Percentiles rank a stretch among this genome's conserved stretches.
These are phyloP conservation scores for Hydractinia echinata DNA, from an alignment of 30 jellyfish, hydroid and myxozoan species.

Conservation along the genomic window DNA sequence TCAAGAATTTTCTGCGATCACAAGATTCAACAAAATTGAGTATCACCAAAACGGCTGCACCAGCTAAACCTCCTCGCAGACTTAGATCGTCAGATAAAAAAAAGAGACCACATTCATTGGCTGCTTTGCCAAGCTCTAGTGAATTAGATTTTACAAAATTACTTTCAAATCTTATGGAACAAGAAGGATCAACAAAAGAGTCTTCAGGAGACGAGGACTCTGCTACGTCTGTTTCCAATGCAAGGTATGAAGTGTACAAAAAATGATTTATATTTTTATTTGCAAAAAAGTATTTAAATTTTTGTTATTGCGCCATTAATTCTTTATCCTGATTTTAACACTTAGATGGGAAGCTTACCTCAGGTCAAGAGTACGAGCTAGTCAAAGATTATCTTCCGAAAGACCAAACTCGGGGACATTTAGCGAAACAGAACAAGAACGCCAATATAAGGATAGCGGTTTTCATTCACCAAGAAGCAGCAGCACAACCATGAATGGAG, in stretches of 20 bases:
- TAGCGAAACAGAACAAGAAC: too few species aligned
- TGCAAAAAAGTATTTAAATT: neutral
- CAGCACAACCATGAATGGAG: too few species aligned
- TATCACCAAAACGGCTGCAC: neutral
- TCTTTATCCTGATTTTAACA: neutral
- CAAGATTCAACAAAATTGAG: neutral
- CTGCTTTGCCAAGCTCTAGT: slow-evolving; percentile 34
- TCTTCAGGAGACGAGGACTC: neutral
- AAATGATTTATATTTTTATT: neutral
- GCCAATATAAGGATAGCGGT: too few species aligned
- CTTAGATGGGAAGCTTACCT: slow-evolving; percentile 20
- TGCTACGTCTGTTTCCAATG: neutral
- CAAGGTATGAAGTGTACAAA: neutral
- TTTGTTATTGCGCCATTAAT: neutral
- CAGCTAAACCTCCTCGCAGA: neutral
- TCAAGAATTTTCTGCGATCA: slow-evolving; percentile 14
- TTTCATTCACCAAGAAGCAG: too few species aligned
- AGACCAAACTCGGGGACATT: too few species aligned
- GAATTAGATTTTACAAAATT: slow-evolving; percentile 28
- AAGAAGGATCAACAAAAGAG: neutral
- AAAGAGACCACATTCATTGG: slow-evolving; percentile 28
- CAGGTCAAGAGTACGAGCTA: slow-evolving; percentile 1
- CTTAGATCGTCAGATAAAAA: neutral
- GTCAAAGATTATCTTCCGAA: slow-evolving; percentile 21
- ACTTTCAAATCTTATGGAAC: neutral